These are phyloP conservation scores for Hystrix brachyura DNA, from an alignment of 2,113 vertebrate species.

Conservation along the genomic window DNA sequence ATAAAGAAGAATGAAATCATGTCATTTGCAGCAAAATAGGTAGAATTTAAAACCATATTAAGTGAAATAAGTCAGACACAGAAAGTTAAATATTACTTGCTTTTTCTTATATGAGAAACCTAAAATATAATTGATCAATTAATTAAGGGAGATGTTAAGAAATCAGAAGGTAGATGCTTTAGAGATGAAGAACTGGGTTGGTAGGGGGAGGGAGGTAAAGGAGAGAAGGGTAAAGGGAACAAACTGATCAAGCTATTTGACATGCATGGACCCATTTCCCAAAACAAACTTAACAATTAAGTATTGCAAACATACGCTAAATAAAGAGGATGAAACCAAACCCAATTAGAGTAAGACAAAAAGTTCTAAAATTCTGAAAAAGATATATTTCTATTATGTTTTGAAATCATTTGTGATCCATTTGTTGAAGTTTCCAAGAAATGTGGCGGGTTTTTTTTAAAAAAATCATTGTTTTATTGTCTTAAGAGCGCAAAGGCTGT, in stretches of 20 bases:
- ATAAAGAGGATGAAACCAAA: not conserved
- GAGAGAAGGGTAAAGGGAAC: not conserved
- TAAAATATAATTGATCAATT: not conserved
- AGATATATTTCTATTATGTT: not conserved
- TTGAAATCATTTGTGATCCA: not conserved
- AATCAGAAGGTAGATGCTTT: not conserved
- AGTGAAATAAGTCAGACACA: not conserved
- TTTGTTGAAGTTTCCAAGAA: not conserved
- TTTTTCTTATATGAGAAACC: not conserved
- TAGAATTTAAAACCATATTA: not conserved
- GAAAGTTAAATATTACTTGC: not conserved
- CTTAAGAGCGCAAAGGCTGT: not conserved
- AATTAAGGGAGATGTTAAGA: not conserved
- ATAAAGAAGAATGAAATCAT: not conserved
- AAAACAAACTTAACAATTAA: not conserved
- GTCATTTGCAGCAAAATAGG: not conserved
- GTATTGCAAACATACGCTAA: not conserved
- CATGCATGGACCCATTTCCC: not conserved
- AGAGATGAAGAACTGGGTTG: not conserved
- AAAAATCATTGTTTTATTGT: not conserved
- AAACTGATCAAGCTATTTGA: not conserved
- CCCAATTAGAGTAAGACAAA: not conserved
- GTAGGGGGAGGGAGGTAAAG: not conserved
- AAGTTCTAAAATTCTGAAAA: not conserved
- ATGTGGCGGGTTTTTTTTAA: not conserved